These are phyloP conservation scores for Crocuta crocuta DNA, from an alignment of 2,113 vertebrate genomes.

Conservation along the genomic window DNA sequence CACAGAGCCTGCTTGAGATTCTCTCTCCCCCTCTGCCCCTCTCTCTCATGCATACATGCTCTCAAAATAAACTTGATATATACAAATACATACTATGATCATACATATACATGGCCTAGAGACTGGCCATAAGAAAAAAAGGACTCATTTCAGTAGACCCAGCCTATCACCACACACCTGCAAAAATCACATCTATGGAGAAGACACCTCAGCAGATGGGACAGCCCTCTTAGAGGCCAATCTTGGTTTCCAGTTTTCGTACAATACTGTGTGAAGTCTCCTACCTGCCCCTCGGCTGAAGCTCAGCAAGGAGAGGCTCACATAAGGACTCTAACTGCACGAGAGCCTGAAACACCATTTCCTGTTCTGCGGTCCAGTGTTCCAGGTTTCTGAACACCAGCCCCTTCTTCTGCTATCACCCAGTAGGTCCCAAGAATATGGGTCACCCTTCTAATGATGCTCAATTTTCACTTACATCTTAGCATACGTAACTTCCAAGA, in stretches of 20 bases:
- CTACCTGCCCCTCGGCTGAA: not conserved
- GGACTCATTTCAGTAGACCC: not conserved
- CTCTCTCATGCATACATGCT: no score
- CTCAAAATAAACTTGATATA: no score
- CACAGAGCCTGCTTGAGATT: no score
- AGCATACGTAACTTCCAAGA: not conserved
- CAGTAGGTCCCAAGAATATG: not conserved
- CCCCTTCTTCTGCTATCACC: not conserved
- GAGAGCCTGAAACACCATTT: not conserved
- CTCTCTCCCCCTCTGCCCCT: no score
- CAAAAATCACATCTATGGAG: not conserved
- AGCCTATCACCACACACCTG: not conserved
- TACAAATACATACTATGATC: no score
- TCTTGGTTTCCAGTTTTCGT: not conserved
- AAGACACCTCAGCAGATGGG: not conserved
- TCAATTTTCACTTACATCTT: not conserved
- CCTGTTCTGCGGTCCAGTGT: not conserved
- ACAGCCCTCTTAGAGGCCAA: not conserved
- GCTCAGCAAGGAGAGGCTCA: not conserved
- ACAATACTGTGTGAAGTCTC: not conserved
- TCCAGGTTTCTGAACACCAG: not conserved
- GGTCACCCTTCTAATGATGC: not conserved
- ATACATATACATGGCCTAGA: not conserved
- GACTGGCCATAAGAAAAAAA: not conserved
- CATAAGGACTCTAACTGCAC: not conserved